These are phyloP conservation scores for Philonicus albiceps DNA, from an alignment of 2,888 invertebrate species.

Conservation along the genomic window DNA sequence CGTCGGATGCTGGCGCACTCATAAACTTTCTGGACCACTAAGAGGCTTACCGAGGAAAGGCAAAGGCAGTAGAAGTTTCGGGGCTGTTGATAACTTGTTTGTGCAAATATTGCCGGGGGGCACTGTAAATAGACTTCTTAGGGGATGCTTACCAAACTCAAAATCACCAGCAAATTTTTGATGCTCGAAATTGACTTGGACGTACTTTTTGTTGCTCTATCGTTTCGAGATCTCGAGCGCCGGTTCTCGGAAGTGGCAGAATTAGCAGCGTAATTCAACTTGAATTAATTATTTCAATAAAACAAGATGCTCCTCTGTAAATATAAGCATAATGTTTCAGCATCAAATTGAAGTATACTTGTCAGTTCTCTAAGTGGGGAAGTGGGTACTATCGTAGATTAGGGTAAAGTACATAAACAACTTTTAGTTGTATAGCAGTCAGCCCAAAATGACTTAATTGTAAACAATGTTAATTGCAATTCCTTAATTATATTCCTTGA, in stretches of 20 bases:
- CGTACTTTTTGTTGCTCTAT: not conserved
- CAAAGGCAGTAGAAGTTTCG: not conserved
- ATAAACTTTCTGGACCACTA: constrained; percentile 22
- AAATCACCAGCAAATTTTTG: constrained; percentile 2
- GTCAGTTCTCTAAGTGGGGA: not conserved
- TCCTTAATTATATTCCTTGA: not conserved
- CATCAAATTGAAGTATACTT: not conserved
- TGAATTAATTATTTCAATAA: not conserved
- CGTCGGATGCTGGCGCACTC: not conserved
- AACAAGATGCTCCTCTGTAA: not conserved
- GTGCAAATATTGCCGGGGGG: constrained; percentile 7
- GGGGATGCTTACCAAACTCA: constrained; percentile 5
- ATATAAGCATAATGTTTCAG: not conserved
- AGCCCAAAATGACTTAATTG: not conserved
- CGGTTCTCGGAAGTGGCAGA: not conserved
- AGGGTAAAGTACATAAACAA: not conserved
- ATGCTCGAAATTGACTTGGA: not conserved
- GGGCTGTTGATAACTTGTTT: constrained; percentile 17
- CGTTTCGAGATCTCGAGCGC: not conserved
- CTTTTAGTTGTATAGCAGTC: not conserved
- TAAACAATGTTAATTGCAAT: not conserved
- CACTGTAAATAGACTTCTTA: constrained; percentile 16
- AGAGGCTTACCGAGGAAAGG: constrained; percentile 17
- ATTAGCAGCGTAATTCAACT: not conserved
- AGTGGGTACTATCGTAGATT: not conserved